Conservation (phyloP, 2,797 vertebrate genomes). For the Eutrigla gurnardus region DNA sequence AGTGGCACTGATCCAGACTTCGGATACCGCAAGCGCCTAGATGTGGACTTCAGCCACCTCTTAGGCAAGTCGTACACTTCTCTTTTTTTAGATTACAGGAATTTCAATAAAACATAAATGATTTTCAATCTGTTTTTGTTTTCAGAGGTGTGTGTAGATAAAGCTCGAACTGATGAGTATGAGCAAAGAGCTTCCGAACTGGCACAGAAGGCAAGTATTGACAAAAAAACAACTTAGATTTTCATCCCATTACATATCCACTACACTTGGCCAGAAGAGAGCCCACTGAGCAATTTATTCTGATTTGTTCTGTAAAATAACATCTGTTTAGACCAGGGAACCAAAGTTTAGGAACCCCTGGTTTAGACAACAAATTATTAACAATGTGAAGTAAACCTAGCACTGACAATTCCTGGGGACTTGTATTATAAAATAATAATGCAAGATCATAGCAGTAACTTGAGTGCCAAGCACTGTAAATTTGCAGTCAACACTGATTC, state of each 20-base stretch:
- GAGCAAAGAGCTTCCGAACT: slow-evolving; percentile 91
- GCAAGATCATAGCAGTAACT: not conserved
- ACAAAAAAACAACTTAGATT: slow-evolving; percentile 2
- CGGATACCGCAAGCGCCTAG: slow-evolving; percentile 93
- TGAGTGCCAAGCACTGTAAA: not conserved
- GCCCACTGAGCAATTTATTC: not conserved
- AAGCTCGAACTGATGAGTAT: slow-evolving; percentile 90
- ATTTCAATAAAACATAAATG: not conserved
- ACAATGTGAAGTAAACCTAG: slow-evolving; percentile 1
- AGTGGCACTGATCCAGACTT: slow-evolving; percentile 97
- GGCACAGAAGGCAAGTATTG: slow-evolving; percentile 88
- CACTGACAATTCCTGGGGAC: not conserved
- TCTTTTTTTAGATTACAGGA: not conserved
- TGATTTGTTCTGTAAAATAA: slow-evolving; percentile 14
- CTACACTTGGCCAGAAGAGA: not conserved
- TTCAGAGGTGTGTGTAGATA: slow-evolving; percentile 93
- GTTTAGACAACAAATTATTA: slow-evolving; percentile 1
- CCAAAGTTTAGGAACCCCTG: no score
- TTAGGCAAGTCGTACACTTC: slow-evolving; percentile 84
- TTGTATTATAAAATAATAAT: not conserved
- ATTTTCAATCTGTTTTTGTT: slow-evolving; percentile 42
- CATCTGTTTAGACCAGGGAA: not conserved
- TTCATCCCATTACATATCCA: not conserved
- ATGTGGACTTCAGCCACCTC: slow-evolving; percentile 94
- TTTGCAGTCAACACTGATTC: slow-evolving; percentile 5